These are phyloP conservation scores for Diabrotica undecimpunctata DNA, from an alignment of 1,140 invertebrate species.

Conservation along the genomic window DNA sequence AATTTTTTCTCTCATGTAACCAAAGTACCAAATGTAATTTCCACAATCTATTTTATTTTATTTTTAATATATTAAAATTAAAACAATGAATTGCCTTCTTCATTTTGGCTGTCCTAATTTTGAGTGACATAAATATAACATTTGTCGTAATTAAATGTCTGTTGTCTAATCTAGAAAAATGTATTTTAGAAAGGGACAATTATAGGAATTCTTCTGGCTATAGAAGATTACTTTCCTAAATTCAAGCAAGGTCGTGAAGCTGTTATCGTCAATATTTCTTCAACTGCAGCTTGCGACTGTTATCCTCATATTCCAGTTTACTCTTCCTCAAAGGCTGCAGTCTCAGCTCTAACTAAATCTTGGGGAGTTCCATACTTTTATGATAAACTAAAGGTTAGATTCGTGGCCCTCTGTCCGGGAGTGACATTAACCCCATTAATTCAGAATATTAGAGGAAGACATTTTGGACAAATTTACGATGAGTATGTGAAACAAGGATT, in stretches of 20 bases:
- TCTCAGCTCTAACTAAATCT: conserved; percentile 31
- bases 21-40: too few species aligned
- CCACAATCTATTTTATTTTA: too few species aligned
- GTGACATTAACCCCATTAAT: conserved; percentile 36
- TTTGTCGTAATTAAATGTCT: too few species aligned
- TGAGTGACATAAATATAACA: too few species aligned
- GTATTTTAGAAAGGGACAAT: conserved; percentile 33
- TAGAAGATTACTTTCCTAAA: conserved; percentile 38
- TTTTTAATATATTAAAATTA: too few species aligned
- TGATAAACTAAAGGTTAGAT: conserved; percentile 37
- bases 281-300: conserved; percentile 28
- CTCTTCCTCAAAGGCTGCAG: conserved; percentile 33
- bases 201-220: conserved; percentile 32
- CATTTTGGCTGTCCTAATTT: too few species aligned
- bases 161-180: too few species aligned
- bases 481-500: background rate
- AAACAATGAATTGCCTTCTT: background rate
- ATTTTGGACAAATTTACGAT: conserved; percentile 26
- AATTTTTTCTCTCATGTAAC: too few species aligned
- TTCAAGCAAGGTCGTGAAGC: conserved; percentile 36
- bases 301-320: conserved; percentile 32
- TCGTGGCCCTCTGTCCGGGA: conserved; percentile 45
- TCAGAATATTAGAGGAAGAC: conserved; percentile 19
- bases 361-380: conserved; percentile 29
- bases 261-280: conserved; percentile 38